Conservation (phyloP, 2,113 vertebrate genomes). For the Mohoua ochrocephala region DNA sequence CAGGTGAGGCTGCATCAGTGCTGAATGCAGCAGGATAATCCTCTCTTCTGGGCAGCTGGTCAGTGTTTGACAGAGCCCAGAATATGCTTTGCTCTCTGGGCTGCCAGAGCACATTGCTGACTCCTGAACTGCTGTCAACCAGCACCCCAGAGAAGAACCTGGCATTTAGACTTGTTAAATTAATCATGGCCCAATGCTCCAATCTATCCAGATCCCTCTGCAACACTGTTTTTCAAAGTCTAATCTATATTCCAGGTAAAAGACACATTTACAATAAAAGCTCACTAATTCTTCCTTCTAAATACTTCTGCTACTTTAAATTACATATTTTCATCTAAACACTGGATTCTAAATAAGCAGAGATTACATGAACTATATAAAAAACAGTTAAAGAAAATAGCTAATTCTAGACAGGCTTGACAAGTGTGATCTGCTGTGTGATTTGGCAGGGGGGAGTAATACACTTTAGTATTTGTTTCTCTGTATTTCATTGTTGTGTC, state of each 20-base stretch:
- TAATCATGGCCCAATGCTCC: not conserved
- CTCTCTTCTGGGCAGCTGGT: not conserved
- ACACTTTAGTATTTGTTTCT: not conserved
- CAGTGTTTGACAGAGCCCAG: not conserved
- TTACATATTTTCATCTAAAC: not conserved
- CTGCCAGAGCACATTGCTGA: not conserved
- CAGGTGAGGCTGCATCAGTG: not conserved
- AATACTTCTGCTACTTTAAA: not conserved
- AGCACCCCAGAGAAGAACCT: not conserved
- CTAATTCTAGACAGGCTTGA: not conserved
- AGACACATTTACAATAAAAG: not conserved
- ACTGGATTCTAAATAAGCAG: not conserved
- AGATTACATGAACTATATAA: not conserved
- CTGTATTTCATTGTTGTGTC: not conserved
- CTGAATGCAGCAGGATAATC: not conserved
- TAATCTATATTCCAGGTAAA: not conserved
- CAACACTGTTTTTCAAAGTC: not conserved
- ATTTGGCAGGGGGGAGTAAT: not conserved
- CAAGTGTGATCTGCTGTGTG: not conserved
- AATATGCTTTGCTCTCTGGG: not conserved
- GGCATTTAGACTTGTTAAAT: not conserved
- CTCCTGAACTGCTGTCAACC: not conserved
- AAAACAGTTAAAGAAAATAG: not conserved
- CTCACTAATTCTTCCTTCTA: not conserved
- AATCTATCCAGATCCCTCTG: not conserved